Evolutionary conservation across 2,888 invertebrate species (phyloP).

Genomic region (Cheilosia vulpina): DNA sequence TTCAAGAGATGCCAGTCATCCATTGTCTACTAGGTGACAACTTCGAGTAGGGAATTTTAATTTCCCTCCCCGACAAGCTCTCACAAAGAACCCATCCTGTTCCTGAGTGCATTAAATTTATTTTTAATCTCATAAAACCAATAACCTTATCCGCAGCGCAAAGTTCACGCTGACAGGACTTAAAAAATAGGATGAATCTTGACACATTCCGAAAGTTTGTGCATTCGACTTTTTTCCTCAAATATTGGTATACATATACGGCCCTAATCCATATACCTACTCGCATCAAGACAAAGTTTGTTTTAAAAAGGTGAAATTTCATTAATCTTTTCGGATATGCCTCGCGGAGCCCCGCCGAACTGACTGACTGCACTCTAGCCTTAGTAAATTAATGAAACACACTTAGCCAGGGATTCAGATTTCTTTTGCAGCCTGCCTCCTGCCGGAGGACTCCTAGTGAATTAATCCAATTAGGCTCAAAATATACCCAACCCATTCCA

Average conservation of each 20-base stretch:
- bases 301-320: slow-evolving; percentile 53
- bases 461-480: slow-evolving; percentile 74
- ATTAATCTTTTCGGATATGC: slow-evolving; percentile 67
- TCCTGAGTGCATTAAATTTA: slow-evolving; percentile 8
- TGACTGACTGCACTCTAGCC: slow-evolving; percentile 69
- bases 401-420: slow-evolving; percentile 53
- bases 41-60: too few relatives aligned
- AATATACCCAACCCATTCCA: slow-evolving; percentile 49
- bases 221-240: slow-evolving; percentile 7
- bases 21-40: too few relatives aligned
- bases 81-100: background rate
- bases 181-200: slow-evolving; percentile 5
- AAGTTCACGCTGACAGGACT: slow-evolving; percentile 12
- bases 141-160: slow-evolving; percentile 25
- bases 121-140: slow-evolving; percentile 46
- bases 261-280: slow-evolving; percentile 15
- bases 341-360: slow-evolving; percentile 17
- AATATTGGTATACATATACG: background rate
- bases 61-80: background rate
- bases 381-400: slow-evolving; percentile 72
- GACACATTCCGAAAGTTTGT: slow-evolving; percentile 31
- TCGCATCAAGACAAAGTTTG: slow-evolving; percentile 41
- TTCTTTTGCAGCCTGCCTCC: background rate
- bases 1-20: too few relatives aligned
- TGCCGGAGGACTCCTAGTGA: slow-evolving; percentile 29